Evolutionary conservation across 1,140 invertebrate species (phyloP), one percentile per base, ranked within the genome.

Genomic region (Thaumetopoea pityocampa): DNA sequence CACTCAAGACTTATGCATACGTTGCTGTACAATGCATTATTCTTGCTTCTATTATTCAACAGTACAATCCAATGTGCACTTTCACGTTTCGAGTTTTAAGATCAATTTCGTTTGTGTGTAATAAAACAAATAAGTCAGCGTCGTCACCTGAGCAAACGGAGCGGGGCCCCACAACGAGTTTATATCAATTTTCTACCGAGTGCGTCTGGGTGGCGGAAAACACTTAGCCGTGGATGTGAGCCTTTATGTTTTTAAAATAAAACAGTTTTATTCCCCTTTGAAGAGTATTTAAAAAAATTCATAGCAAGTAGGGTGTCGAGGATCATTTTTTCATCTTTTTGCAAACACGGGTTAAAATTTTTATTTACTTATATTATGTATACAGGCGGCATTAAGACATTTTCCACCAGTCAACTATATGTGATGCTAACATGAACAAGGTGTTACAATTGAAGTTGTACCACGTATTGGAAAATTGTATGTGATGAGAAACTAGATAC

Each of bases 111-210:
- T 38, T 36, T 52, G 48, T 35, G 12, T 18, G 4, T 3, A 26
- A 27, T 17, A 45, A 43, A 53, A 45, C 43, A 63, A 63, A 71
- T 68, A 77, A 64, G 65, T 67, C 61, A 66, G 44, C 51, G 53
- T 67, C 61, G 63, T 71, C 74, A 73, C 68, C 73, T 76, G 65
- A 66, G 54, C 51, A 70, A 79, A 71, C 67, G 47, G 56, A 60
- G 64, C 57, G 43, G 41, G 42, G 45, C 42, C 62, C 67, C 62
- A 68, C 65, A 74, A 78, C 69, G 78, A 67, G 71, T 80, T 80
- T 82, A 77, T 78, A 77, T 77, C 76, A 82, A 82, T 80, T 82
- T 77, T 80, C 71, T 70, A 63, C 69, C 59, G 67, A 78, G 69
- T 78, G 78, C 73, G 73, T 76, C 69, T 79, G 66, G 68, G 61